These are phyloP conservation scores for Cydia amplana DNA, from an alignment of 1,140 invertebrate genomes.

Conservation along the genomic window DNA sequence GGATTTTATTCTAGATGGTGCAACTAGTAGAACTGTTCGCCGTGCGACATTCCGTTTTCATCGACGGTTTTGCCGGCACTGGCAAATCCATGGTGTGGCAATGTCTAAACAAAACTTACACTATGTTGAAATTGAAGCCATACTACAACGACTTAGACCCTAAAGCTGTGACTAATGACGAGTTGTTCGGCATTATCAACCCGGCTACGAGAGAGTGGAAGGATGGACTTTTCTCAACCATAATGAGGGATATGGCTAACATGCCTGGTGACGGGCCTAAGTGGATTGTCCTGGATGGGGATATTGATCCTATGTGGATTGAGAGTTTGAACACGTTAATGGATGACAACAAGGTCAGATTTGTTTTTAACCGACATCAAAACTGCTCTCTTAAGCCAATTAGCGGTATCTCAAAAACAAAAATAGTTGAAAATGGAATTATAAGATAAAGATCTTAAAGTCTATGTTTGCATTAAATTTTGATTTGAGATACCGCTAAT, in stretches of 20 bases:
- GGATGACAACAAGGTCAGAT: constrained; percentile 89
- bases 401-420: no score
- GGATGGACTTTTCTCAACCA: constrained; percentile 94
- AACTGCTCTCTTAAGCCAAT: no score
- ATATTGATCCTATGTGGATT: constrained; percentile 99
- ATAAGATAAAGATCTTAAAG: no score
- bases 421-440: no score
- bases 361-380: constrained; percentile 7
- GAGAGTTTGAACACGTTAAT: constrained; percentile 94
- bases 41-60: constrained; percentile 96
- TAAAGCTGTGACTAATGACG: constrained; percentile 97
- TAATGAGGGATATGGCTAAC: constrained; percentile 96
- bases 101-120: constrained; percentile 90
- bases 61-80: constrained; percentile 94
- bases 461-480: no score
- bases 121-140: constrained; percentile 88
- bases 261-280: constrained; percentile 92
- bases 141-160: constrained; percentile 95
- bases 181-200: constrained; percentile 97
- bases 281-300: constrained; percentile 98
- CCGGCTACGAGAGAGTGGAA: constrained; percentile 97
- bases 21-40: constrained; percentile 95
- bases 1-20: constrained; percentile 83
- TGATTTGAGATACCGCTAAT: no score
- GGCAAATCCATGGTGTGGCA: constrained; percentile 97